phyloP scores from a whole-genome alignment of 2,113 vertebrate species.

The Tauraco erythrolophus region DNA sequence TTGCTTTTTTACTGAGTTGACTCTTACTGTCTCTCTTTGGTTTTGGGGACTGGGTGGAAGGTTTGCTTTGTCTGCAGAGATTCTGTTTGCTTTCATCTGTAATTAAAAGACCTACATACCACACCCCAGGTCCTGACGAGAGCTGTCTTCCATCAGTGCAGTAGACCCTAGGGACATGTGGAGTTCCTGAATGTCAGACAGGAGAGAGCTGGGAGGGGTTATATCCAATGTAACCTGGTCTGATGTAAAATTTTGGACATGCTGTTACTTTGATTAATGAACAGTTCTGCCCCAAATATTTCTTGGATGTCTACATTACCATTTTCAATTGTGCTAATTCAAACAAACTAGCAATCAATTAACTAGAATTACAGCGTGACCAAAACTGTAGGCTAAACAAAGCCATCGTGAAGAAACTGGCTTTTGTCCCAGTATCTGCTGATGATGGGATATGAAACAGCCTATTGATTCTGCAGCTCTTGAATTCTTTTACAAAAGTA shows the following conservation, averaged over 20 bases:
- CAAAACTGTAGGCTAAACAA: constrained; percentile 58
- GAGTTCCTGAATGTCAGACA: not conserved
- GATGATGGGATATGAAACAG: constrained; percentile 25
- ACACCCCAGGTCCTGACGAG: not conserved
- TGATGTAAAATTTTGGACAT: not conserved
- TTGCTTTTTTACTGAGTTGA: not conserved
- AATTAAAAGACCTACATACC: not conserved
- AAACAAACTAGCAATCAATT: constrained; percentile 66
- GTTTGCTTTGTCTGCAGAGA: not conserved
- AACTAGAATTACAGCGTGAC: constrained; percentile 15
- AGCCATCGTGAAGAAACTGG: constrained; percentile 38
- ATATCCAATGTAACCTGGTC: not conserved
- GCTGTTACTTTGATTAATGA: constrained; percentile 27
- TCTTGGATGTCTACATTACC: constrained; percentile 40
- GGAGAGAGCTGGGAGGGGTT: not conserved
- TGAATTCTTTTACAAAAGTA: not conserved
- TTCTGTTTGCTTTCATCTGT: not conserved
- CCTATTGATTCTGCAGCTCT: constrained; percentile 54
- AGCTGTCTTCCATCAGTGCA: not conserved
- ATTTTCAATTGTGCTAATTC: constrained; percentile 62
- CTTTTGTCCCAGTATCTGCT: constrained; percentile 64
- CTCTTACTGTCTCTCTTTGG: not conserved
- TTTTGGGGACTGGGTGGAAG: not conserved
- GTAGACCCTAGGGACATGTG: not conserved
- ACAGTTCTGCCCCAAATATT: constrained; percentile 35